A percentile compares a stretch with the other conserved stretches of the same genome.
Conservation (phyloP, 2,797 vertebrate genomes). For the Glyptemys insculpta region DNA sequence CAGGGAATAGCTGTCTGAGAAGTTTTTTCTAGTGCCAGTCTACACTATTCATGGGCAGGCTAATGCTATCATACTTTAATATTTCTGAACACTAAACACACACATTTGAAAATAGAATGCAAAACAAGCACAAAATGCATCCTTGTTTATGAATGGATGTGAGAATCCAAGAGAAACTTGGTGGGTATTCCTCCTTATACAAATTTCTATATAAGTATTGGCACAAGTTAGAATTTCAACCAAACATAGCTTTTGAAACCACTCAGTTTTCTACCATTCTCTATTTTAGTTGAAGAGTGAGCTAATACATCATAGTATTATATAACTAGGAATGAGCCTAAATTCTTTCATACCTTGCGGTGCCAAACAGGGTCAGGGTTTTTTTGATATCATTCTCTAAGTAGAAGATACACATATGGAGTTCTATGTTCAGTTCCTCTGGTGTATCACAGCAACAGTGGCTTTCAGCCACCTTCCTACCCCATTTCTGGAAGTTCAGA, state of each 20-base stretch:
- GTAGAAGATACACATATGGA: background rate
- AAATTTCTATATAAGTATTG: background rate
- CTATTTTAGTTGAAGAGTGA: background rate
- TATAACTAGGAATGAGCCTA: background rate
- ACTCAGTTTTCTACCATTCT: background rate
- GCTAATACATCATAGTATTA: background rate
- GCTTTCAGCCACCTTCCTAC: background rate
- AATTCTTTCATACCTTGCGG: background rate
- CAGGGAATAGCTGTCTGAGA: slow-evolving; percentile 52
- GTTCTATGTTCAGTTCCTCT: background rate
- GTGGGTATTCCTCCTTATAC: background rate
- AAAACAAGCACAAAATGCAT: background rate
- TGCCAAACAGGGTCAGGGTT: background rate
- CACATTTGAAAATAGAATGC: slow-evolving; percentile 57
- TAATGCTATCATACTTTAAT: background rate
- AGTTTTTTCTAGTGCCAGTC: slow-evolving; percentile 7
- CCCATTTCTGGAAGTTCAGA: background rate
- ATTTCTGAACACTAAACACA: background rate
- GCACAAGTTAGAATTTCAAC: background rate
- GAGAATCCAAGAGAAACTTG: background rate
- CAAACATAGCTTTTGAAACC: background rate
- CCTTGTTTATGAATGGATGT: background rate
- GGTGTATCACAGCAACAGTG: background rate
- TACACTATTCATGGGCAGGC: slow-evolving; percentile 31
- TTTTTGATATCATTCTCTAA: background rate